These are phyloP conservation scores for Macrophya annulata DNA, from an alignment of 2,888 invertebrate genomes.

Conservation along the genomic window DNA sequence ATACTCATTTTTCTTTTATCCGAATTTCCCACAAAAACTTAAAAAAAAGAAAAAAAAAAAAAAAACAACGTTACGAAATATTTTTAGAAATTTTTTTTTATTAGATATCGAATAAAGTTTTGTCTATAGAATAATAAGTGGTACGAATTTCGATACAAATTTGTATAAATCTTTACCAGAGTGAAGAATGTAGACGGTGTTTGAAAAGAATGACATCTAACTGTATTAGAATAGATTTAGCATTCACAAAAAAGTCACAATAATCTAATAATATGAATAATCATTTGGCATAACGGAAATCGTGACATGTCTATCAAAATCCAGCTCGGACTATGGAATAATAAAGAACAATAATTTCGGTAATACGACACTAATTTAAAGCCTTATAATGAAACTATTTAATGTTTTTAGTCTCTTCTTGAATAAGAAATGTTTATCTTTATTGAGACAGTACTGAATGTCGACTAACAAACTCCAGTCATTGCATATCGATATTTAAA, in stretches of 20 bases:
- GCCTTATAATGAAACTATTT: neutral
- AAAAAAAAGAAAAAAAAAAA: neutral
- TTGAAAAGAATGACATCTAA: neutral
- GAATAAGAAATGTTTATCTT: neutral
- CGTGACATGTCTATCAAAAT: neutral
- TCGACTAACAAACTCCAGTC: neutral
- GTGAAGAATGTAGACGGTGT: neutral
- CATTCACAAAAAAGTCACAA: neutral
- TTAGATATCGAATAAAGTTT: no score
- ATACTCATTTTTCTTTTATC: no score
- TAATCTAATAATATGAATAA: neutral
- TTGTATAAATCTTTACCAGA: neutral
- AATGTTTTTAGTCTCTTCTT: neutral
- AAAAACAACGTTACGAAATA: neutral
- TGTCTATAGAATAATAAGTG: no score
- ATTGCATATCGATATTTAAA: neutral
- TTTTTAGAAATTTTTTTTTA: neutral
- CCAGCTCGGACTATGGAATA: neutral
- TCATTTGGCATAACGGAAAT: neutral
- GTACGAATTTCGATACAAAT: neutral
- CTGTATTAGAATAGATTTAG: neutral
- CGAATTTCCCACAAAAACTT: no score
- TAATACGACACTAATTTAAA: neutral
- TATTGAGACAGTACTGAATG: neutral
- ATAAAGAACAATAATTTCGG: neutral